Base-by-base conservation (phyloP, 2,797 vertebrate species). In the Mormyrops attenuatus region DNA sequence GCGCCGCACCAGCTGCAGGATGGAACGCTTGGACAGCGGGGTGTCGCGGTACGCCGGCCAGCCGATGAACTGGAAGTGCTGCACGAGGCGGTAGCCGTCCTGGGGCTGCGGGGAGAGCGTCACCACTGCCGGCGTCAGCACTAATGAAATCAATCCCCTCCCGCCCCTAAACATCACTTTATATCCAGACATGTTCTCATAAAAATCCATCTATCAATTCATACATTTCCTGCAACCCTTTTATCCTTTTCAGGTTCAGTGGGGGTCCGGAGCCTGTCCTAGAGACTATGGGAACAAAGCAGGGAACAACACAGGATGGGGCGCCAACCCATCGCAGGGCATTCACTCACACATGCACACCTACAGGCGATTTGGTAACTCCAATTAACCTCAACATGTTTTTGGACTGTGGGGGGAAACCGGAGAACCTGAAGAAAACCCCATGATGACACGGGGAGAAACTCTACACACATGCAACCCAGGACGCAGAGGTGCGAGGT, bases 1-100 rank as follows among this genome's bases (percentile, higher is more conserved):
- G 91, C 98, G 94, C 89, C 97, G 92, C 85, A 99, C 98, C 94
- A 98, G 95, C 94, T 99, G 98, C 66, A 99, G 96, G 91, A 99
- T 96, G 47, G 98, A 99, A 91, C 98, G 97, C 86, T 99, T 99
- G 57, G 98, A 99, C 86, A 98, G 97, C 0, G 98, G 98, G 0
- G 96, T 99, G 95, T 99, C 98, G 92, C 98, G 94, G 94, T 99
- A 99, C 0, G 98, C 98, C 0, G 98, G 98, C 98, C 98, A 99
- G 92, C 98, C 98, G 0, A 99, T 98, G 95, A 99, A 99, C 95
- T 99, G 98, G 91, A 99, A 97, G 92, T 99, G 98, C 95, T 99
- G 98, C 87, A 99, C 98, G 86, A 99, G 96, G 55, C 97, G 98
- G 84, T 99, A 99, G 1, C 98, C 98, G 0, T 99, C 98, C 94